These are phyloP conservation scores for Yasuhikotakia modesta DNA, from an alignment of 2,797 vertebrate genomes.

Conservation along the genomic window DNA sequence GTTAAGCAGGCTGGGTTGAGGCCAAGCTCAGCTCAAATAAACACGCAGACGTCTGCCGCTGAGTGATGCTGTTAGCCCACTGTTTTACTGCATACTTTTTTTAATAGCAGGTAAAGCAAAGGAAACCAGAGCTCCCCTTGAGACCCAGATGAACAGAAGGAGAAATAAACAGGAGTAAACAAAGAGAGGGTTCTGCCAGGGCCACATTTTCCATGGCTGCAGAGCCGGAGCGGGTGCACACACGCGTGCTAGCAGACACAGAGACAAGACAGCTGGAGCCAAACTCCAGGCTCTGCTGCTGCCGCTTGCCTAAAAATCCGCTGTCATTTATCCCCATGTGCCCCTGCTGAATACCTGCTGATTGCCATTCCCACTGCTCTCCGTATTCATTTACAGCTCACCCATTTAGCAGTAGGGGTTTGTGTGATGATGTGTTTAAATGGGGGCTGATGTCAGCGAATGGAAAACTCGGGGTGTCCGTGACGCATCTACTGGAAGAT, in stretches of 20 bases:
- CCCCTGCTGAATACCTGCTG: slow-evolving; percentile 47
- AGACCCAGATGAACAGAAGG: slow-evolving; percentile 56
- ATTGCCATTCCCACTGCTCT: slow-evolving; percentile 44
- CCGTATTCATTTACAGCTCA: slow-evolving; percentile 41
- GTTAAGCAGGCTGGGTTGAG: slow-evolving; percentile 69
- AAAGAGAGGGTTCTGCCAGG: slow-evolving; percentile 33
- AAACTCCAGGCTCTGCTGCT: slow-evolving; percentile 51
- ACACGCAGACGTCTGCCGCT: slow-evolving; percentile 71
- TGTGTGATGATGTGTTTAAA: slow-evolving; percentile 51
- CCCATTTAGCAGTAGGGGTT: slow-evolving; percentile 10
- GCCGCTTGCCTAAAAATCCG: slow-evolving; percentile 56
- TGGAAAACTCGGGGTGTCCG: slow-evolving; percentile 14
- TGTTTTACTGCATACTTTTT: slow-evolving; percentile 57
- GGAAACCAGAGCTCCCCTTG: slow-evolving; percentile 51
- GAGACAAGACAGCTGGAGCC: slow-evolving; percentile 66
- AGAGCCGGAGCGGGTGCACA: slow-evolving; percentile 51
- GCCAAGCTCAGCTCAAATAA: slow-evolving; percentile 67
- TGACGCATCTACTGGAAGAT: background rate
- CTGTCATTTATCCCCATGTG: slow-evolving; percentile 36
- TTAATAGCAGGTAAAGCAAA: slow-evolving; percentile 63
- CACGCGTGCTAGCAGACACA: slow-evolving; percentile 53
- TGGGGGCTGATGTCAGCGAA: slow-evolving; percentile 46
- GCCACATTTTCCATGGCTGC: slow-evolving; percentile 41
- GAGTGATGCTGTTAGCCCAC: slow-evolving; percentile 70
- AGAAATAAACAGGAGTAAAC: slow-evolving; percentile 62